phyloP scores from a whole-genome alignment of 2,888 invertebrate genomes.

The Lacanobia wlatinum region DNA sequence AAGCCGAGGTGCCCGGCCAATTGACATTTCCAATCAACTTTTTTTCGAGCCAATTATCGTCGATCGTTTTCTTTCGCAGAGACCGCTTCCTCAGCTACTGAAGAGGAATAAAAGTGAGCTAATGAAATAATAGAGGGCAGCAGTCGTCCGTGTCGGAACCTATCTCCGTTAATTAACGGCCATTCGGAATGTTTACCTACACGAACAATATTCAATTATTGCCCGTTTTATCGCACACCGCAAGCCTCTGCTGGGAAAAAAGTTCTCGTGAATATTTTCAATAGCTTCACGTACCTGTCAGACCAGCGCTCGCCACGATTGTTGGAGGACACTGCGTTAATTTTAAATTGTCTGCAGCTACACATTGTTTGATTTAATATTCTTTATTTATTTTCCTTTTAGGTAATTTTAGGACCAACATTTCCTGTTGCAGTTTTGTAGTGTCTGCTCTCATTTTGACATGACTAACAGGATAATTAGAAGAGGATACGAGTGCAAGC shows the following conservation, averaged over 20 bases:
- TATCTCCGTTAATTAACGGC: slow-evolving; percentile 71
- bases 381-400: slow-evolving; percentile 43
- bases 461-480: slow-evolving; percentile 33
- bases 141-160: slow-evolving; percentile 66
- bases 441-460: not conserved
- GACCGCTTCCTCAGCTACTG: slow-evolving; percentile 65
- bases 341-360: slow-evolving; percentile 26
- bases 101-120: slow-evolving; percentile 78
- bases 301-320: slow-evolving; percentile 21
- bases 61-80: slow-evolving; percentile 74
- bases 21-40: slow-evolving; percentile 74
- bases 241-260: slow-evolving; percentile 50
- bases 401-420: not conserved
- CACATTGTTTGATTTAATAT: slow-evolving; percentile 22
- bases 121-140: slow-evolving; percentile 80
- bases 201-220: slow-evolving; percentile 68
- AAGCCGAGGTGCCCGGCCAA: slow-evolving; percentile 62
- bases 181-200: slow-evolving; percentile 60
- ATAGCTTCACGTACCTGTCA: slow-evolving; percentile 52
- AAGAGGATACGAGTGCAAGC: not conserved
- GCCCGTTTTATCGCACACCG: slow-evolving; percentile 65
- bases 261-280: slow-evolving; percentile 52
- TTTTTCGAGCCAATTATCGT: slow-evolving; percentile 81
- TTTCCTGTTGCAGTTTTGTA: not conserved
- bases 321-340: slow-evolving; percentile 64